A percentile compares a stretch with the other conserved stretches of the same genome.
Evolutionary conservation across 23 tunicate genomes (phyloP).

Genomic region (Clavelina lepadiformis): DNA sequence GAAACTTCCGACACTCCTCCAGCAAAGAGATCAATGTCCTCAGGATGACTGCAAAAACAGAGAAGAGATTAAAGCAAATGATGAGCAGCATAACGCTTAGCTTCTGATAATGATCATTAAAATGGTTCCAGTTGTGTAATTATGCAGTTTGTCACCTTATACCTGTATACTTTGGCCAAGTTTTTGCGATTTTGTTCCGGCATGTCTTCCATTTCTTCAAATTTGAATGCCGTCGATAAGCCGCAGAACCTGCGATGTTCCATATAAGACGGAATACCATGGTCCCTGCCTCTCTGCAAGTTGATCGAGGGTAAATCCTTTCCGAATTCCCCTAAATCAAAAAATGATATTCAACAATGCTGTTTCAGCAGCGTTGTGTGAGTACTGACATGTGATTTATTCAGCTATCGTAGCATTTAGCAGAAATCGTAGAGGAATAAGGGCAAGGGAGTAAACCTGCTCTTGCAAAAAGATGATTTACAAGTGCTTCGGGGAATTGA

Average conservation of each 20-base stretch:
- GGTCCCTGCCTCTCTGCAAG: slow-evolving; percentile 83
- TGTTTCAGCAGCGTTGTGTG: no score
- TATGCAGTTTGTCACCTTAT: neutral
- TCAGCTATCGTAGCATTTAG: no score
- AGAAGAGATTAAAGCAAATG: no score
- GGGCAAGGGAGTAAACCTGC: slow-evolving; percentile 43
- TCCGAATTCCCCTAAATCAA: slow-evolving; percentile 51
- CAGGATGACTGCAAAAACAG: slow-evolving; percentile 43
- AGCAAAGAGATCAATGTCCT: slow-evolving; percentile 78
- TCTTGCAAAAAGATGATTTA: slow-evolving; percentile 30
- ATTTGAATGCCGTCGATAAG: slow-evolving; percentile 28
- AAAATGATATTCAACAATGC: no score
- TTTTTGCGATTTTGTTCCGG: slow-evolving; percentile 7
- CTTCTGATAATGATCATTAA: no score
- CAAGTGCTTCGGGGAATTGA: slow-evolving; percentile 23
- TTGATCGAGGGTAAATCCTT: slow-evolving; percentile 71
- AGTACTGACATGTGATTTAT: no score
- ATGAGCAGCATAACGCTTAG: no score
- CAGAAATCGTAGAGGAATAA: no score
- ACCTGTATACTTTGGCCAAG: slow-evolving; percentile 24
- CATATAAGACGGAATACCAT: slow-evolving; percentile 80
- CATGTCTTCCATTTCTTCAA: slow-evolving; percentile 51
- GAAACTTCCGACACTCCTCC: slow-evolving; percentile 71
- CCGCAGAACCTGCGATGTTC: slow-evolving; percentile 77
- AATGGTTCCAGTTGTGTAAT: no score